Evolutionary conservation across 2,113 vertebrate species (phyloP), one percentile per base, ranked within the genome.

Genomic region (Poeciliopsis prolifica): DNA sequence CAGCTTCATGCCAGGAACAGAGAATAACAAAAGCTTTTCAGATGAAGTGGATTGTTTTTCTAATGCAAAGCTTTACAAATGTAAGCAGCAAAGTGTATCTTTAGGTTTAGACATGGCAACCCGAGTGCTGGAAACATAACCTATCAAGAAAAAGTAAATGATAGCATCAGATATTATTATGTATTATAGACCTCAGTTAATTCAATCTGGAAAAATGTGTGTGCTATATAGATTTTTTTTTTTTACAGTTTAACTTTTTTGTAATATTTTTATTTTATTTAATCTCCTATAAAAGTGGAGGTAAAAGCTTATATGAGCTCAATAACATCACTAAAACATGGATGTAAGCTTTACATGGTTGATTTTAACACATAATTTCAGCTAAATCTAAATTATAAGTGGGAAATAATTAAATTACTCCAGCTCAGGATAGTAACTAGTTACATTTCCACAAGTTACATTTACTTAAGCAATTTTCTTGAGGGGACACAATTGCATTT

Each of bases 21-120:
- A 79, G 85, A 84, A 82, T 73, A 88, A 81, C 77, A 86, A 91
- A 84, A 88, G 70, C 78, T 30, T 70, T 80, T 90, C 67, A 73
- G 30, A 69, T 78, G 82, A 69, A 29, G 60, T 29, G 58, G 40
- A 64, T 62, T 86, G 74, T 86, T 82, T 90, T 72, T 29, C 40
- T 67, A 26, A 65, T 30, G 65, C 35, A n/a, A 24, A 64, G 51
- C 48, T 74, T 68, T 61, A 13, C 67, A 77, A 76, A 77, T 70
- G 51, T 75, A 81, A 88, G 76, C 48, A 76, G 19, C 9, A 2
- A 31, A 80, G 70, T 83, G 35, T 79, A 74, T 72, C 48, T n/a
- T 48, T 63, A 19, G 64, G 65, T 72, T 74, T 42, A 61, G 61
- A 42, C 68, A 76, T 40, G 40, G 22, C n/a, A 73, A 62, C 51